A percentile compares a stretch with the other conserved stretches of the same genome.
These are phyloP conservation scores for Brachionus asplanchnoidis DNA, from an alignment of 1,140 invertebrate species.

Conservation along the genomic window DNA sequence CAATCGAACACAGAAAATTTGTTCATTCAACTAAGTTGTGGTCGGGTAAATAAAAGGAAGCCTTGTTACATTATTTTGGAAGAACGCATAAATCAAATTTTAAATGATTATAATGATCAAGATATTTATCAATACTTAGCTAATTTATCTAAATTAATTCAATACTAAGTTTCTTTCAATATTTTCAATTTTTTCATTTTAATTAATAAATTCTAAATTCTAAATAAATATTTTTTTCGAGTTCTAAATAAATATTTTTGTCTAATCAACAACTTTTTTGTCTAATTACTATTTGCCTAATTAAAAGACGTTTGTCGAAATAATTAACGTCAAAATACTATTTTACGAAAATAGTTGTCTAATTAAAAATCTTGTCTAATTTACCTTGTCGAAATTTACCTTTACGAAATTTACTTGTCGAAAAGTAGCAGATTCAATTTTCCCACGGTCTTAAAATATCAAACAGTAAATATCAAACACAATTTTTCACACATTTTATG, in stretches of 20 bases:
- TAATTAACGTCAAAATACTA: background rate
- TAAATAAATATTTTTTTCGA: too few species aligned
- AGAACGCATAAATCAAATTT: background rate
- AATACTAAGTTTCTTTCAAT: background rate
- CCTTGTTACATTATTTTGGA: background rate
- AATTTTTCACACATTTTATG: too few species aligned
- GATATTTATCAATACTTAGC: background rate
- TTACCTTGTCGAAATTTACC: background rate
- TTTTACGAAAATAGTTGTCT: background rate
- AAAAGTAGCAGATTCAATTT: background rate
- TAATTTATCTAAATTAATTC: background rate
- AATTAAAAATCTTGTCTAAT: background rate
- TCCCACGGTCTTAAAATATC: too few species aligned
- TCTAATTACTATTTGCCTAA: background rate
- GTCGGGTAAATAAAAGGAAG: background rate
- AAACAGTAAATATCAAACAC: too few species aligned
- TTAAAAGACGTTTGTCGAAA: background rate
- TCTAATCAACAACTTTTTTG: background rate
- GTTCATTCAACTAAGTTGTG: background rate
- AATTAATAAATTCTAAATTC: background rate
- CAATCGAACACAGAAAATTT: slow-evolving; percentile 11
- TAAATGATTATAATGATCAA: background rate
- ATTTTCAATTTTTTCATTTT: background rate
- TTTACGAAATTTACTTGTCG: background rate
- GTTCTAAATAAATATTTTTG: too few species aligned